These are phyloP conservation scores for Scaptomyza polygonia DNA, from an alignment of 2,888 invertebrate species.

Conservation along the genomic window DNA sequence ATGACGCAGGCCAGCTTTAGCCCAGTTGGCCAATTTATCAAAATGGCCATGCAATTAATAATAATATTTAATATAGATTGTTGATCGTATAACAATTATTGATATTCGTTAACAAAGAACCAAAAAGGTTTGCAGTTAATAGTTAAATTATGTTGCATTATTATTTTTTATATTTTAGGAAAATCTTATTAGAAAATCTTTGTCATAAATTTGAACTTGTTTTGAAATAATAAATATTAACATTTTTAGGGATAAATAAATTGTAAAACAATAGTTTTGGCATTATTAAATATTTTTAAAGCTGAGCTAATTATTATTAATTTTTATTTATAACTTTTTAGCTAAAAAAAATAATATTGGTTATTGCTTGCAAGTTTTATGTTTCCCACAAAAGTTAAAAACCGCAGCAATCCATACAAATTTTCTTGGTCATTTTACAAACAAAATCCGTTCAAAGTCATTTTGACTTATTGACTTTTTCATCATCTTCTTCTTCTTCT, in stretches of 20 bases:
- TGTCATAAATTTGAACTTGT: too few species aligned
- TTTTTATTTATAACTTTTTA: too few species aligned
- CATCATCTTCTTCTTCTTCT: not conserved
- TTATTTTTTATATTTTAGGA: too few species aligned
- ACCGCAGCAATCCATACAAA: not conserved
- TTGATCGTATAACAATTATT: not conserved
- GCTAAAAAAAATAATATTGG: too few species aligned
- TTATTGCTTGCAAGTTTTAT: not conserved
- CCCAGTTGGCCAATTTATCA: constrained; percentile 37
- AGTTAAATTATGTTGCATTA: too few species aligned
- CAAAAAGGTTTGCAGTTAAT: too few species aligned
- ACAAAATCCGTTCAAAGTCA: not conserved
- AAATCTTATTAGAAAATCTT: too few species aligned
- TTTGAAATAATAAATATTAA: too few species aligned
- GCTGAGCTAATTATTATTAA: too few species aligned
- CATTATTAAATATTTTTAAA: too few species aligned
- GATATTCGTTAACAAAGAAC: not conserved
- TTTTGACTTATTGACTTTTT: not conserved
- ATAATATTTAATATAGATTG: constrained; percentile 9
- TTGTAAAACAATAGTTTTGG: too few species aligned
- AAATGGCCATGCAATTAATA: constrained; percentile 24
- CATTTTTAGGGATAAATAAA: too few species aligned
- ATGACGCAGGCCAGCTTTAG: constrained; percentile 39
- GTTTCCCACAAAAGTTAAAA: not conserved
- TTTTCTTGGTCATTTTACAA: not conserved